Evolutionary conservation across 1,140 invertebrate species (phyloP).

Genomic region (Drosophila pallidifrons): DNA sequence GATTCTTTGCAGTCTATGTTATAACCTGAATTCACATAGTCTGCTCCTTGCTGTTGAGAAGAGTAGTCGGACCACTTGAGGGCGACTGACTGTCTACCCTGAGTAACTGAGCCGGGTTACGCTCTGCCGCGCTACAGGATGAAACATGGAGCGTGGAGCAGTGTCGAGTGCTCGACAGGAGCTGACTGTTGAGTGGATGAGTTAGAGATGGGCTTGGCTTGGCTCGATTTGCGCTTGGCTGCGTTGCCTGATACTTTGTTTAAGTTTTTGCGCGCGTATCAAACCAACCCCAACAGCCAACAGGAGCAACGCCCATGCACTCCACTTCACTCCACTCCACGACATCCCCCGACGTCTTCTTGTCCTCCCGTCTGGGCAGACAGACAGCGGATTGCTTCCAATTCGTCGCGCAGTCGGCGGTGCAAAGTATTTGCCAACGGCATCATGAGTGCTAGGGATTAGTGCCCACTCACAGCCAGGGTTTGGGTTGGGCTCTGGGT

Average conservation of each 20-base stretch:
- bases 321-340: slow-evolving; percentile 36
- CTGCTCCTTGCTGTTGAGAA: slow-evolving; percentile 48
- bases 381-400: slow-evolving; percentile 82
- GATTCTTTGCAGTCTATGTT: slow-evolving; percentile 3
- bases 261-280: slow-evolving; percentile 60
- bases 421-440: slow-evolving; percentile 82
- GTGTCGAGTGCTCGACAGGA: slow-evolving; percentile 45
- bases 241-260: slow-evolving; percentile 78
- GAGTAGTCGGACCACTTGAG: slow-evolving; percentile 61
- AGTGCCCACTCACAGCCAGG: slow-evolving; percentile 68
- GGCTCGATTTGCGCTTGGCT: slow-evolving; percentile 67
- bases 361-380: slow-evolving; percentile 52
- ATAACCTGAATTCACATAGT: slow-evolving; percentile 57
- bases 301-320: slow-evolving; percentile 73
- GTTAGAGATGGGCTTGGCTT: slow-evolving; percentile 47
- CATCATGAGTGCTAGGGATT: slow-evolving; percentile 79
- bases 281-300: slow-evolving; percentile 59
- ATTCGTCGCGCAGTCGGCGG: slow-evolving; percentile 82
- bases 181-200: slow-evolving; percentile 21
- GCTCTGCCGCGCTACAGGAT: slow-evolving; percentile 40
- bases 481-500: slow-evolving; percentile 36
- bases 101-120: slow-evolving; percentile 25
- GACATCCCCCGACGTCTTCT: slow-evolving; percentile 4
- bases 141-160: slow-evolving; percentile 2
- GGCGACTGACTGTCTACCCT: slow-evolving; percentile 31